These are phyloP conservation scores for Sarcophaga caerulescens DNA, from an alignment of 2,888 invertebrate genomes.

Conservation along the genomic window DNA sequence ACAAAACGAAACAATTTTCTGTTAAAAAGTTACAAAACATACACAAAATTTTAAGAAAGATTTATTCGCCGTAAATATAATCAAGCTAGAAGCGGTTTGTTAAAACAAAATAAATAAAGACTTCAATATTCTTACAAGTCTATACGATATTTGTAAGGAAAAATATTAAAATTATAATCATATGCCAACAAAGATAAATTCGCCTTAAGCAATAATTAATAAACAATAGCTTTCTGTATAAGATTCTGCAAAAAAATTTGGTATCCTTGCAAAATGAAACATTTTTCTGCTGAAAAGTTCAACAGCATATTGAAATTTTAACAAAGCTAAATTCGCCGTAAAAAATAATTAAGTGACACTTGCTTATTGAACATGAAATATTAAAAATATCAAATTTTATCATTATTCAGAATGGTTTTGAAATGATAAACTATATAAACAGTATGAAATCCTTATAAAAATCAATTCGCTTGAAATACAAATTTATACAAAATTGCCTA, in stretches of 20 bases:
- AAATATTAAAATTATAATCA: not conserved
- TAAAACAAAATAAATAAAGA: too few species aligned
- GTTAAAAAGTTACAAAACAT: not conserved
- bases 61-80: not conserved
- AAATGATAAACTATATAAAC: too few species aligned
- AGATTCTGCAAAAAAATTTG: too few species aligned
- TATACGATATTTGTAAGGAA: too few species aligned
- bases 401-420: too few species aligned
- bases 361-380: not conserved
- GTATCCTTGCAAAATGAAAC: too few species aligned
- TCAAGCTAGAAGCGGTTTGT: not conserved
- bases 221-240: too few species aligned
- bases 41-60: not conserved
- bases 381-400: not conserved
- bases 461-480: not conserved
- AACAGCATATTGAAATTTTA: not conserved
- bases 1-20: not conserved
- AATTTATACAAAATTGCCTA: not conserved
- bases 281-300: not conserved
- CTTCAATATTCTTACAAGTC: too few species aligned
- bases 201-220: not conserved
- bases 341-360: not conserved
- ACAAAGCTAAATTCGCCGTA: not conserved
- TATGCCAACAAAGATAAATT: not conserved
- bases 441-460: not conserved